Evolutionary conservation across 2,888 invertebrate species (phyloP).

Genomic region (Pemphredon lugubris): DNA sequence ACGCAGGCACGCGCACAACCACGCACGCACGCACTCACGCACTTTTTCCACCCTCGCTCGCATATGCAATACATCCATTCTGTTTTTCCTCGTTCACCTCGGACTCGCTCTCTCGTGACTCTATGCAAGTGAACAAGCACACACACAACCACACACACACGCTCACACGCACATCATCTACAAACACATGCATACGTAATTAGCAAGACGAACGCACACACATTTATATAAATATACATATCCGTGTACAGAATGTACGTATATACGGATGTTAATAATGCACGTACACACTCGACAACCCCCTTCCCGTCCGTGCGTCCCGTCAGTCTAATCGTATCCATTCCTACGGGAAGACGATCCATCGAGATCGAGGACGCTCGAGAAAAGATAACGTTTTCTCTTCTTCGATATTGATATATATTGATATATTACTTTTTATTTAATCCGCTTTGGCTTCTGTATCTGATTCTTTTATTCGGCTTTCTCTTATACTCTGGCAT

Average conservation of each 20-base stretch:
- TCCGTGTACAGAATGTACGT: constrained; percentile 24
- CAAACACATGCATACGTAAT: constrained; percentile 14
- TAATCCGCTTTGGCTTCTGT: constrained; percentile 54
- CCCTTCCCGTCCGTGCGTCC: constrained; percentile 54
- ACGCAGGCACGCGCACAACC: constrained; percentile 14
- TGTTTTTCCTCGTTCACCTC: constrained; percentile 22
- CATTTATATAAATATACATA: constrained; percentile 2
- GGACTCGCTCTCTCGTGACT: constrained; percentile 31
- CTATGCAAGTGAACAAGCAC: constrained; percentile 8
- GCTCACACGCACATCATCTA: constrained; percentile 16
- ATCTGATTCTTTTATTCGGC: constrained; percentile 56
- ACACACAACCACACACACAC: constrained; percentile 6
- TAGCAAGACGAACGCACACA: constrained; percentile 24
- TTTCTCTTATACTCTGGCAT: constrained; percentile 52
- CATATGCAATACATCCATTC: constrained; percentile 29
- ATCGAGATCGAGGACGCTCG: constrained; percentile 71
- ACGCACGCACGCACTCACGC: constrained; percentile 19
- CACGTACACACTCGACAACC: constrained; percentile 34
- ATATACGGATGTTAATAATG: constrained; percentile 30
- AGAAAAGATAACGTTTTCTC: constrained; percentile 64
- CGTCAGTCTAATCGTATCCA: constrained; percentile 53
- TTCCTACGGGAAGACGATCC: constrained; percentile 64
- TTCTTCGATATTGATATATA: constrained; percentile 45
- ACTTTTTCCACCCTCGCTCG: constrained; percentile 45
- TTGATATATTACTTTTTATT: constrained; percentile 34